Evolutionary conservation across 1,140 invertebrate species (phyloP).

Genomic region (Latrodectus geometricus): DNA sequence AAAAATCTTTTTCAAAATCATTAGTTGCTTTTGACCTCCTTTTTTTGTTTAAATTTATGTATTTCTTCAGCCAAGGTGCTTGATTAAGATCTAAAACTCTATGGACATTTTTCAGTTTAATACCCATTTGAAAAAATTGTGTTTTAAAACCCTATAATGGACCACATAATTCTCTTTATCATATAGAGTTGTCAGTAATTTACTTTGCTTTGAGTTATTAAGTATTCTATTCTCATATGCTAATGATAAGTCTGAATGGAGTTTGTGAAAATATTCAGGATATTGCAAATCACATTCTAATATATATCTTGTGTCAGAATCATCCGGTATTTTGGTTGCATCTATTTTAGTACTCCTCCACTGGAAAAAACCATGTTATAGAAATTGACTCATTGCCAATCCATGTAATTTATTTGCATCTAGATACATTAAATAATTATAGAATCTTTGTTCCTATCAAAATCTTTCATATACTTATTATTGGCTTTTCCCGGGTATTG

Average conservation of each 20-base stretch:
- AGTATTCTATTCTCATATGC: not conserved
- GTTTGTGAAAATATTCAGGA: conserved; percentile 37
- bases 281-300: no score
- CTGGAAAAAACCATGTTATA: conserved; percentile 51
- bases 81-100: not conserved
- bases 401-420: conserved; percentile 66
- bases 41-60: not conserved
- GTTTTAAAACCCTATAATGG: not conserved
- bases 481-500: not conserved
- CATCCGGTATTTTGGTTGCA: not conserved
- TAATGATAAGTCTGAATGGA: not conserved
- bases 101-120: no score
- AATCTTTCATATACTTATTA: conserved; percentile 14
- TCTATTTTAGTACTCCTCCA: conserved; percentile 17
- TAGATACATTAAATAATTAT: conserved; percentile 63
- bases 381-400: conserved; percentile 54
- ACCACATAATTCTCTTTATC: not conserved
- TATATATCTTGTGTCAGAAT: conserved; percentile 59
- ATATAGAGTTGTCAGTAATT: not conserved
- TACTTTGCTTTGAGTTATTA: not conserved
- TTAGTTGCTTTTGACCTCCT: no score
- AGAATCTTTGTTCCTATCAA: not conserved
- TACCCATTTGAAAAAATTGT: no score
- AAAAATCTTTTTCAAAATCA: not conserved
- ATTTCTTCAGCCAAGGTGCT: not conserved